Conservation (phyloP, 2,888 invertebrate species). For the Phanerotoma sp. region DNA sequence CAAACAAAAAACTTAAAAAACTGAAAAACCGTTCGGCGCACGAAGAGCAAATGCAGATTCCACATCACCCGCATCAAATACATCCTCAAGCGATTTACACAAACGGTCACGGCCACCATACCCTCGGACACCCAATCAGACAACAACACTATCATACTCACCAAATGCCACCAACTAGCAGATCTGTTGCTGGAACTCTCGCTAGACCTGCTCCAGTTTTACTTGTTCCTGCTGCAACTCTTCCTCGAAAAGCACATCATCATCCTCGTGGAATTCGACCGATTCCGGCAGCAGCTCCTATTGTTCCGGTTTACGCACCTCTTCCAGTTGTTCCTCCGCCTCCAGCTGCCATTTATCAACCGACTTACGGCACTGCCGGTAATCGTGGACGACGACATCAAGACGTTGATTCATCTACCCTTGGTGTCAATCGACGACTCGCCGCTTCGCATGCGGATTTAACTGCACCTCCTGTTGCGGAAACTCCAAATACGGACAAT, state of each 20-base stretch:
- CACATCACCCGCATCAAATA: constrained; percentile 36
- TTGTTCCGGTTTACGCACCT: constrained; percentile 56
- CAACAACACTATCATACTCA: constrained; percentile 50
- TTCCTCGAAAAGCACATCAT: constrained; percentile 54
- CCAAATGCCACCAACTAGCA: constrained; percentile 46
- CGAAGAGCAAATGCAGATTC: constrained; percentile 50
- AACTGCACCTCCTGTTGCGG: constrained; percentile 36
- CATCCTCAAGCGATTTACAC: constrained; percentile 46
- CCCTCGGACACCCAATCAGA: constrained; percentile 51
- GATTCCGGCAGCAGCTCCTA: constrained; percentile 58
- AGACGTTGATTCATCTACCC: constrained; percentile 39
- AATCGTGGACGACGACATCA: constrained; percentile 50
- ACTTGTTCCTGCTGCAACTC: constrained; percentile 63
- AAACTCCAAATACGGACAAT: constrained; percentile 19
- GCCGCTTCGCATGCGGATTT: constrained; percentile 53
- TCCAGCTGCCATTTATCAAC: constrained; percentile 64
- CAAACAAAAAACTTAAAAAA: constrained; percentile 51
- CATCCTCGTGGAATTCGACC: constrained; percentile 54
- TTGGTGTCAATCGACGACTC: constrained; percentile 46
- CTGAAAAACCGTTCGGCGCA: constrained; percentile 44
- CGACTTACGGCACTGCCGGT: constrained; percentile 62
- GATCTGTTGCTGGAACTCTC: constrained; percentile 51
- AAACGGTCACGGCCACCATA: constrained; percentile 54
- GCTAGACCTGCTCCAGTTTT: constrained; percentile 54
- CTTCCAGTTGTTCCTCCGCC: constrained; percentile 64